Evolutionary conservation across 2,888 invertebrate species (phyloP).

Genomic region (Eristalis intricaria): DNA sequence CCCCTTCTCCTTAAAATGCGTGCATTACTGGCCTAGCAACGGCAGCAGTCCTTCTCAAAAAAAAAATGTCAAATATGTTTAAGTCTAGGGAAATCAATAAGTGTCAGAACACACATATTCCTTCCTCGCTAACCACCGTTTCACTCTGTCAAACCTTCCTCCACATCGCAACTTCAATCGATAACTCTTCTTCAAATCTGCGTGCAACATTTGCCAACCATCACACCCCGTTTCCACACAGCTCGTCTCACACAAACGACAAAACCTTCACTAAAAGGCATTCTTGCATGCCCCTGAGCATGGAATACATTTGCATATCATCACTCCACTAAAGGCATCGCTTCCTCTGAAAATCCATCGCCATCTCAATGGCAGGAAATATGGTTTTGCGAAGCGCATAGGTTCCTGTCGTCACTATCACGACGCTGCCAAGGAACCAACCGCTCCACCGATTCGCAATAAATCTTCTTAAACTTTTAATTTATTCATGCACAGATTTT

Average conservation of each 20-base stretch:
- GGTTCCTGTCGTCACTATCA: background rate
- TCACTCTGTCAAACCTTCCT: no score
- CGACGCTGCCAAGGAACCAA: background rate
- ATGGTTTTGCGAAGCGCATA: background rate
- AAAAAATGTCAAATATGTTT: no score
- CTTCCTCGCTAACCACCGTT: no score
- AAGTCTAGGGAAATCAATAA: no score
- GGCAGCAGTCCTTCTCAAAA: no score
- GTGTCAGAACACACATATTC: no score
- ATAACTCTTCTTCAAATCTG: conserved; percentile 23
- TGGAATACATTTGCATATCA: conserved; percentile 68
- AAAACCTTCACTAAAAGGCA: conserved; percentile 39
- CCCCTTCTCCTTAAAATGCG: no score
- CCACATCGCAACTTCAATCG: conserved; percentile 4
- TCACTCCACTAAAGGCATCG: conserved; percentile 54
- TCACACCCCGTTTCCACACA: conserved; percentile 8
- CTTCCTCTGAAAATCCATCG: conserved; percentile 50
- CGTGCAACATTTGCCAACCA: conserved; percentile 47
- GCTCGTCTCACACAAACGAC: conserved; percentile 2
- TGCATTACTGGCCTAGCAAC: no score
- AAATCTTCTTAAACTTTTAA: conserved; percentile 67
- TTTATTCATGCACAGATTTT: conserved; percentile 65
- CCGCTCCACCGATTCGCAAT: conserved; percentile 10
- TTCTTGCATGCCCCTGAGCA: conserved; percentile 29
- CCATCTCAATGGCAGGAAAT: conserved; percentile 30